Conservation (phyloP, 2,113 vertebrate species). For the Alethe castanea region DNA sequence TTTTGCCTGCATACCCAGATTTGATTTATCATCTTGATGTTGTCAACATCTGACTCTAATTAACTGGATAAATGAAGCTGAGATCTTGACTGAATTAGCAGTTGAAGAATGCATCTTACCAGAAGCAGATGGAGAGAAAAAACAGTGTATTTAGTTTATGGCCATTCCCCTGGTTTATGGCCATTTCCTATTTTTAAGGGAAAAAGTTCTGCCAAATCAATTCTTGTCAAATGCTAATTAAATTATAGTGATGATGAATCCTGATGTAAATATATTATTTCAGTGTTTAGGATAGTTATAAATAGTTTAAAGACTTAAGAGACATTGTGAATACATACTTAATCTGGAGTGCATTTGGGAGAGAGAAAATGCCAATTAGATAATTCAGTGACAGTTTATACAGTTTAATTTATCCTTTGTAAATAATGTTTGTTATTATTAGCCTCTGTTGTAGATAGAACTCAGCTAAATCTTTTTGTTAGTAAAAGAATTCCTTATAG, state of each 20-base stretch:
- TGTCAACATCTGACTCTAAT: conserved; percentile 80
- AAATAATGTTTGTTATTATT: conserved; percentile 41
- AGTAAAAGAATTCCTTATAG: neutral
- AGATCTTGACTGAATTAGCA: conserved; percentile 73
- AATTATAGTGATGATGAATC: conserved; percentile 80
- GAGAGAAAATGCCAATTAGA: conserved; percentile 42
- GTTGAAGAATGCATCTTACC: conserved; percentile 75
- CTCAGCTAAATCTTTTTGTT: neutral
- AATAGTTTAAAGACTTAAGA: conserved; percentile 70
- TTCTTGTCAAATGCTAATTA: conserved; percentile 79
- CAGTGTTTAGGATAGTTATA: conserved; percentile 63
- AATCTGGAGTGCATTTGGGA: conserved; percentile 39
- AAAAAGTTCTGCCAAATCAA: conserved; percentile 77
- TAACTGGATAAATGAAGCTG: conserved; percentile 78
- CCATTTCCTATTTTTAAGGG: conserved; percentile 71
- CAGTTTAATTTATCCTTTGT: conserved; percentile 18
- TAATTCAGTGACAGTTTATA: conserved; percentile 24
- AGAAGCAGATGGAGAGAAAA: conserved; percentile 78
- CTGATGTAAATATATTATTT: conserved; percentile 72
- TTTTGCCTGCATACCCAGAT: conserved; percentile 57
- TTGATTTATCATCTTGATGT: conserved; percentile 71
- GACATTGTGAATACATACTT: neutral
- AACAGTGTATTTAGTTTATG: conserved; percentile 52
- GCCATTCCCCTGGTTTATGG: conserved; percentile 69
- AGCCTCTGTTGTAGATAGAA: conserved; percentile 19